Evolutionary conservation across 2,797 vertebrate genomes (phyloP).

Genomic region (Tapera naevia): DNA sequence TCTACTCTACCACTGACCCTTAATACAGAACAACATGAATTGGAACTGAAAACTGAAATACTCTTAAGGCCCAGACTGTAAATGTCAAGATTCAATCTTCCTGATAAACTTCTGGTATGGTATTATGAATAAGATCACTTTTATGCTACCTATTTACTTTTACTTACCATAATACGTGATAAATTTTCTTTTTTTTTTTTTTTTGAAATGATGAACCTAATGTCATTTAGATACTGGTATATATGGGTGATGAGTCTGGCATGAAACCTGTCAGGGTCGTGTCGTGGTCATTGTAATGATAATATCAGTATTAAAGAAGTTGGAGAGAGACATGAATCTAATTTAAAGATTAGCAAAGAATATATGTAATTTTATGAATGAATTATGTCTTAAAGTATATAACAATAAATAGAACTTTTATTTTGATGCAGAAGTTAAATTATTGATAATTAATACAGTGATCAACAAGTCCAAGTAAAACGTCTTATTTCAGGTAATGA

Average conservation of each 20-base stretch:
- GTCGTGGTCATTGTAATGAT: neutral
- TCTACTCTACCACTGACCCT: no score
- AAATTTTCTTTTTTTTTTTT: neutral
- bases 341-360: neutral
- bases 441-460: neutral
- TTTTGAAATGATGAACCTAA: neutral
- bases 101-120: neutral
- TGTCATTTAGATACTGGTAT: neutral
- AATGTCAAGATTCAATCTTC: neutral
- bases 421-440: neutral
- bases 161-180: neutral
- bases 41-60: no score
- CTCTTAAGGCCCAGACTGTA: accelerated
- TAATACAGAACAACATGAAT: no score
- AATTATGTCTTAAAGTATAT: neutral
- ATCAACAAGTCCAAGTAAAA: neutral
- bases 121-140: neutral
- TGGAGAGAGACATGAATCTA: no score
- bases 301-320: neutral
- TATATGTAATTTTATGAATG: neutral
- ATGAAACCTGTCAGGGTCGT: neutral
- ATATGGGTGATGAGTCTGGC: neutral
- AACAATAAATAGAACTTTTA: neutral
- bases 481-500: neutral
- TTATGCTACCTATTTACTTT: neutral